Evolutionary conservation across 2,797 vertebrate genomes (phyloP).

Genomic region (Poeciliopsis gracilis): DNA sequence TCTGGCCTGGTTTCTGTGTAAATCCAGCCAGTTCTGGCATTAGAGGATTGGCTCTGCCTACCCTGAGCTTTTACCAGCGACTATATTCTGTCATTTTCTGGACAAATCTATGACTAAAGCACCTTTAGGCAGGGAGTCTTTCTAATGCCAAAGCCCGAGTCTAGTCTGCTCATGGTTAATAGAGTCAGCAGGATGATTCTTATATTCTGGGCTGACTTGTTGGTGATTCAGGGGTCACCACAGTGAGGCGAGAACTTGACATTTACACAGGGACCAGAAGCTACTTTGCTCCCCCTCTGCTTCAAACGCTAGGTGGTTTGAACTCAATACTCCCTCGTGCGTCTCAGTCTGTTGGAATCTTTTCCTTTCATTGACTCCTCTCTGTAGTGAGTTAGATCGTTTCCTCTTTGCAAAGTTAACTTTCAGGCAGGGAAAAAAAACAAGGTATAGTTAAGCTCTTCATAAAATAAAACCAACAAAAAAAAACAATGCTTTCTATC

Average conservation of each 20-base stretch:
- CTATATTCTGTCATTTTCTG: conserved; percentile 18
- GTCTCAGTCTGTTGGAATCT: conserved; percentile 14
- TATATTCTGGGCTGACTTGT: conserved; percentile 41
- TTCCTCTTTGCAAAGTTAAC: conserved; percentile 3
- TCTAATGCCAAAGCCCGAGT: conserved; percentile 25
- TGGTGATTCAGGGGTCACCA: conserved; percentile 64
- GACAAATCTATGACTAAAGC: conserved; percentile 34
- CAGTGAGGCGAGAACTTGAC: conserved; percentile 52
- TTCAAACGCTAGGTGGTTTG: conserved; percentile 22
- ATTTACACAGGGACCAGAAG: conserved; percentile 57
- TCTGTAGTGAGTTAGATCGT: conserved; percentile 1
- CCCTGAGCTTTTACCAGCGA: background rate
- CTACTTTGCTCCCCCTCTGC: conserved; percentile 7
- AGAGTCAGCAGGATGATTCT: conserved; percentile 49
- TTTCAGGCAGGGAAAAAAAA: conserved; percentile 10
- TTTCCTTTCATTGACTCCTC: conserved; percentile 4
- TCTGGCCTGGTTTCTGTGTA: background rate
- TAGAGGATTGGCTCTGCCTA: no score
- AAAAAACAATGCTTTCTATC: conserved; percentile 16
- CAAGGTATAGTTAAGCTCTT: background rate
- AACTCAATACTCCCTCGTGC: conserved; percentile 33
- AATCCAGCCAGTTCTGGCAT: background rate
- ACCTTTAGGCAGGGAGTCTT: conserved; percentile 38
- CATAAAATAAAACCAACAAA: background rate
- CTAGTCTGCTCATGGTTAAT: conserved; percentile 48